Evolutionary conservation across 2,113 vertebrate genomes (phyloP), one percentile per base, ranked within the genome.

Genomic region (Siniperca knerii): DNA sequence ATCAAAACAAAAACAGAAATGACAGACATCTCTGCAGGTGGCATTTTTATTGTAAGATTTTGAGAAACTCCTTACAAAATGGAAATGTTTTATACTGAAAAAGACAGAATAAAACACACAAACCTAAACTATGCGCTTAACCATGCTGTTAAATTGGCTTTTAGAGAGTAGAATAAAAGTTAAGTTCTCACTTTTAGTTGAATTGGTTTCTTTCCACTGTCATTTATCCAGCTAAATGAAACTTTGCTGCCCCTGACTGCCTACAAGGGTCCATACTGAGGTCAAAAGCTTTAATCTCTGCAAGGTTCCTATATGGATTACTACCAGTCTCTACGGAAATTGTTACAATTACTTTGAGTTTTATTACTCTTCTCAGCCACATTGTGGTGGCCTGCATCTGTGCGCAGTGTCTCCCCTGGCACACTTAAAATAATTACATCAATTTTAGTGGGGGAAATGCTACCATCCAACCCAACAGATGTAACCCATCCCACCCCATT

Each of bases 381-480:
- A 85, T 84, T 83, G 68, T 84, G 79, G 76, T 82, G 75, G 44
- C 80, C 83, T 73, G 81, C 73, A 52, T 90, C 79, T 90, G 72
- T 87, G 46, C 46, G 60, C 73, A 48, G 75, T 88, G 68, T 87
- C 75, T 92, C 82, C 82, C 81, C 70, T 76, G 75, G 57, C 78
- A 91, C 83, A 86, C 77, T 88, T 92, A 89, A 81, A 86, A 84
- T 83, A 88, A 92, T 93, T 82, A 84, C 75, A 87, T 88, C 78
- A 70, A 64, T 89, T 88, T 80, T 67, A 29, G 78, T 54, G 66
- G 65, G 37, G 46, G 40, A 74, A 77, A 73, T 67, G 48, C 75
- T 37, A 83, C 64, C 61, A 69, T 44, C 61, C 20, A 67, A 81
- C 23, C 23, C 37, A 90, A 44, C 72, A 83, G 64, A 79, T 75